phyloP scores from a whole-genome alignment of 2,797 vertebrate species.

The Pogonophryne albipinna region DNA sequence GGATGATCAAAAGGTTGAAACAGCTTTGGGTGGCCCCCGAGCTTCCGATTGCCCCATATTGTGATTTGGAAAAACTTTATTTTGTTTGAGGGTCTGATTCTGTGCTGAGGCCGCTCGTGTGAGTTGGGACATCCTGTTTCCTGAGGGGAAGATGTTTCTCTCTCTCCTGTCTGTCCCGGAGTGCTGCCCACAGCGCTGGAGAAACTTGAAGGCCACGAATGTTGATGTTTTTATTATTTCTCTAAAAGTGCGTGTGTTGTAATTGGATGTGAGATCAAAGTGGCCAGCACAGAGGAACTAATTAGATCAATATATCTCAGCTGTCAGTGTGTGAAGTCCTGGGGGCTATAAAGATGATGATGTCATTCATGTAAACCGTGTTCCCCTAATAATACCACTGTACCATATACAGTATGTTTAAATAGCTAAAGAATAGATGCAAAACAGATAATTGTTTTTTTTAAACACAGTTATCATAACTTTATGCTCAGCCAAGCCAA shows the following conservation, averaged over 20 bases:
- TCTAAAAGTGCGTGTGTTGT: slow-evolving; percentile 46
- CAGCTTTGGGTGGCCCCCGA: slow-evolving; percentile 67
- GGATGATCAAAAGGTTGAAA: slow-evolving; percentile 71
- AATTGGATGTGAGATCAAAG: slow-evolving; percentile 69
- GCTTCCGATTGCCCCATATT: slow-evolving; percentile 70
- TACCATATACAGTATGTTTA: not conserved
- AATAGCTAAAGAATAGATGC: not conserved
- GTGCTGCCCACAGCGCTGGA: slow-evolving; percentile 64
- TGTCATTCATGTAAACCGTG: not conserved
- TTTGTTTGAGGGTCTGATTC: slow-evolving; percentile 63
- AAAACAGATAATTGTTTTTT: no score
- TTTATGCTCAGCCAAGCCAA: no score
- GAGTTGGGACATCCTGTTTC: slow-evolving; percentile 80
- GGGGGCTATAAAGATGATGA: slow-evolving; percentile 20
- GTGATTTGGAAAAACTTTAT: slow-evolving; percentile 66
- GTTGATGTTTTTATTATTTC: slow-evolving; percentile 59
- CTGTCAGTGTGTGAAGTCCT: slow-evolving; percentile 29
- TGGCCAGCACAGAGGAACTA: slow-evolving; percentile 31
- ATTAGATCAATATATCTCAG: slow-evolving; percentile 40
- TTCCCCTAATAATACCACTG: not conserved
- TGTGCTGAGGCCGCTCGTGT: slow-evolving; percentile 48
- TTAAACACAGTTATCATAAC: no score
- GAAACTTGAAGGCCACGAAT: slow-evolving; percentile 62
- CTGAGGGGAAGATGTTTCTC: slow-evolving; percentile 66
- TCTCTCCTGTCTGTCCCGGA: slow-evolving; percentile 48